phyloP scores from a whole-genome alignment of 2,113 vertebrate genomes.

The Ceyx melanurus region DNA sequence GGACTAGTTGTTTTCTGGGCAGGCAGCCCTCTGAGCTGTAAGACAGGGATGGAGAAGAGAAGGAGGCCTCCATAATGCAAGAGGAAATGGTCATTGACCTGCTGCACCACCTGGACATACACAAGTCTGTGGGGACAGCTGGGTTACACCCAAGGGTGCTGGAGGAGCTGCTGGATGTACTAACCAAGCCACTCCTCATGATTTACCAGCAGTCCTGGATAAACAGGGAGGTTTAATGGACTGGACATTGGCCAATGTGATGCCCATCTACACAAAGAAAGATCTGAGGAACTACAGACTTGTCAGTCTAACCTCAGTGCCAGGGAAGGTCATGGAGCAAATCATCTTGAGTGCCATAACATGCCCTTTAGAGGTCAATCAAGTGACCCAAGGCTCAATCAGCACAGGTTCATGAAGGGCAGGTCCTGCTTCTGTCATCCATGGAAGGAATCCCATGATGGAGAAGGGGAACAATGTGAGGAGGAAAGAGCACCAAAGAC shows the following conservation, averaged over 20 bases:
- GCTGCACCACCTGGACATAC: neutral
- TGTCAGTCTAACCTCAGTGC: too few relatives aligned
- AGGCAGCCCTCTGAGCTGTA: neutral
- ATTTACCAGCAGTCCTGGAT: neutral
- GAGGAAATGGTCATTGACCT: neutral
- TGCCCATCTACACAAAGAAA: too few relatives aligned
- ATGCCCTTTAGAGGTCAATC: neutral
- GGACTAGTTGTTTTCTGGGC: too few relatives aligned
- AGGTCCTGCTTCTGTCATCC: neutral
- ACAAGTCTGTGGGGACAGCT: neutral
- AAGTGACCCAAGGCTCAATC: neutral
- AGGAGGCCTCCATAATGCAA: neutral
- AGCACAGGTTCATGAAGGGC: neutral
- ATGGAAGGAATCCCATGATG: rapidly evolving
- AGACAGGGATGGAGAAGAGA: neutral
- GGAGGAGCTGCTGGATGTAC: neutral
- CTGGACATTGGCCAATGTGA: neutral
- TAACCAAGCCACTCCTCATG: neutral
- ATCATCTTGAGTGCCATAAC: neutral
- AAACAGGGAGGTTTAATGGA: neutral
- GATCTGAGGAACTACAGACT: too few relatives aligned
- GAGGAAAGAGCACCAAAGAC: neutral
- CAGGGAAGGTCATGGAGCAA: neutral
- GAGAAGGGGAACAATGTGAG: neutral
- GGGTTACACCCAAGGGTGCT: neutral